A percentile compares a stretch with the other conserved stretches of the same genome.
Evolutionary conservation across 2,797 vertebrate species (phyloP).

Genomic region (Hapalemur alaotrensis): DNA sequence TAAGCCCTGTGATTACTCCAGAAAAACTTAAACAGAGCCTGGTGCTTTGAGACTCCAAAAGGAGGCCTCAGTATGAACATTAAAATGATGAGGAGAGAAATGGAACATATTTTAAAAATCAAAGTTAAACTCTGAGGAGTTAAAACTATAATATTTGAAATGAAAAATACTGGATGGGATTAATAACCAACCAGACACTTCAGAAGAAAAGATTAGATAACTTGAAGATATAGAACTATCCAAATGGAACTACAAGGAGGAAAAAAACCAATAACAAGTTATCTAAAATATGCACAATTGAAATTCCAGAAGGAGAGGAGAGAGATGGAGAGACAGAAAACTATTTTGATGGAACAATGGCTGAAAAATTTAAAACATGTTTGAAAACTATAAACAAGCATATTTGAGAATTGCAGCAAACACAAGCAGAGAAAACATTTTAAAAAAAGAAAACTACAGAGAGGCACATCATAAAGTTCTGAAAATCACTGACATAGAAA

Average conservation of each 20-base stretch:
- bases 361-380: neutral
- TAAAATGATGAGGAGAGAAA: neutral
- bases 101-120: neutral
- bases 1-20: neutral
- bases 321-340: neutral
- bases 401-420: neutral
- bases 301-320: neutral
- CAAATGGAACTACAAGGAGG: neutral
- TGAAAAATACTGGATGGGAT: neutral
- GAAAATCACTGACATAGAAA: neutral
- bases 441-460: neutral
- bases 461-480: neutral
- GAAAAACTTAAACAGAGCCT: neutral
- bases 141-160: neutral
- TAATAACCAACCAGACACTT: neutral
- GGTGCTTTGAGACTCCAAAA: neutral
- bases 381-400: neutral
- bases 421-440: neutral
- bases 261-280: neutral
- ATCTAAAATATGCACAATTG: neutral
- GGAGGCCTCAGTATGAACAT: neutral
- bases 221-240: neutral
- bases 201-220: neutral
- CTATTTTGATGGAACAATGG: neutral
- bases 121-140: neutral